A percentile compares a stretch with the other conserved stretches of the same genome.
Evolutionary conservation across 2,797 vertebrate species (phyloP).

Genomic region (Chiloscyllium punctatum): DNA sequence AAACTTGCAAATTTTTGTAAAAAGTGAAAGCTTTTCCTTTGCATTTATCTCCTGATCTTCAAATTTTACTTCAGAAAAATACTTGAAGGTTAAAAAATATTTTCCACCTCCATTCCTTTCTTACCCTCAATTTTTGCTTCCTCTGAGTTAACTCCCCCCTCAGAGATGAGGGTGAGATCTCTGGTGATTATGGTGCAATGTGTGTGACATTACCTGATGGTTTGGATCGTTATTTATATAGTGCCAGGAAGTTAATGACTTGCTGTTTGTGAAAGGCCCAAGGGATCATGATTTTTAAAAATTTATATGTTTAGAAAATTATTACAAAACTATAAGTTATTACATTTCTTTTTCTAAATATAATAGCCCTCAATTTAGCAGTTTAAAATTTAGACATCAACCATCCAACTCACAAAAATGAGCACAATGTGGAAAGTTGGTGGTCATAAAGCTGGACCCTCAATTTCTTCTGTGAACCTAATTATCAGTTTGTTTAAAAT

Average conservation of each 20-base stretch:
- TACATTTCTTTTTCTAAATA: too few species aligned
- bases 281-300: background rate
- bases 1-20: too few species aligned
- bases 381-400: background rate
- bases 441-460: background rate
- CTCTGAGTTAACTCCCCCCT: background rate
- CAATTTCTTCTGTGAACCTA: background rate
- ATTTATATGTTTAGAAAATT: too few species aligned
- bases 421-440: background rate
- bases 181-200: background rate
- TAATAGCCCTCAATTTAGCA: background rate
- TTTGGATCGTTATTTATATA: background rate
- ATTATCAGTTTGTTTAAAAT: background rate
- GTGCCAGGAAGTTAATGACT: background rate
- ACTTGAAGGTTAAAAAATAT: background rate
- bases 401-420: background rate
- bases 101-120: background rate
- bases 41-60: background rate
- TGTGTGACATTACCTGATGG: background rate
- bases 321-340: too few species aligned
- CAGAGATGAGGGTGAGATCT: background rate
- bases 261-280: background rate
- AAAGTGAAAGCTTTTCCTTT: background rate
- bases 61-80: background rate
- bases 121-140: background rate